Conservation (phyloP, 2,113 vertebrate species). For the Mugil cephalus region DNA sequence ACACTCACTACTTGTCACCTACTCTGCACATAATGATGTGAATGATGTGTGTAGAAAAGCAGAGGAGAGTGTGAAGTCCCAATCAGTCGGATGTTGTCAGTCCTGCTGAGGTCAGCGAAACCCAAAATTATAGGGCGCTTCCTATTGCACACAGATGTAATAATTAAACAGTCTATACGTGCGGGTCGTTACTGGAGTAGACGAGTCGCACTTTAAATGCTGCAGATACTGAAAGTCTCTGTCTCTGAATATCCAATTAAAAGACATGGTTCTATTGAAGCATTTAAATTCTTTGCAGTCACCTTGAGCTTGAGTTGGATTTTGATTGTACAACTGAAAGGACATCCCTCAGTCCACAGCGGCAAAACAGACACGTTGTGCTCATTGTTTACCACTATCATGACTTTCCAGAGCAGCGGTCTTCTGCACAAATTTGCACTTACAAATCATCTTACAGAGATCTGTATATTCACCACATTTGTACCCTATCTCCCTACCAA, state of each 20-base stretch:
- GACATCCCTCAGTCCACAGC: background rate
- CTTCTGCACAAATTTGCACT: background rate
- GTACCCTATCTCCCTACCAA: too few species aligned
- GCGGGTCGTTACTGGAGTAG: constrained; percentile 5
- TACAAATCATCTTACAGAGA: too few species aligned
- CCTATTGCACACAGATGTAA: constrained; percentile 22
- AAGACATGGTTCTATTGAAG: background rate
- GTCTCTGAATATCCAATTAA: background rate
- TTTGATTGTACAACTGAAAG: background rate
- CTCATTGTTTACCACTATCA: background rate
- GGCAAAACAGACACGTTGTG: background rate
- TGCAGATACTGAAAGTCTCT: background rate
- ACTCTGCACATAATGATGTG: constrained; percentile 31
- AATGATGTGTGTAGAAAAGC: constrained; percentile 35
- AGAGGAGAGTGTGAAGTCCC: constrained; percentile 27
- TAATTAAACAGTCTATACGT: constrained; percentile 18
- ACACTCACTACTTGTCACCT: constrained; percentile 30
- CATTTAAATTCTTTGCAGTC: background rate
- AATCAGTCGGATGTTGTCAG: constrained; percentile 22
- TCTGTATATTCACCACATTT: too few species aligned
- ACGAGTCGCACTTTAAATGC: background rate
- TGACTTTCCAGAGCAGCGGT: background rate
- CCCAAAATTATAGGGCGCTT: constrained; percentile 16
- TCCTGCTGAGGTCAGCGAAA: constrained; percentile 26
- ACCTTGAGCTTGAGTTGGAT: background rate